Base-by-base conservation (phyloP, 2,797 vertebrate species). In the Morus bassanus region DNA sequence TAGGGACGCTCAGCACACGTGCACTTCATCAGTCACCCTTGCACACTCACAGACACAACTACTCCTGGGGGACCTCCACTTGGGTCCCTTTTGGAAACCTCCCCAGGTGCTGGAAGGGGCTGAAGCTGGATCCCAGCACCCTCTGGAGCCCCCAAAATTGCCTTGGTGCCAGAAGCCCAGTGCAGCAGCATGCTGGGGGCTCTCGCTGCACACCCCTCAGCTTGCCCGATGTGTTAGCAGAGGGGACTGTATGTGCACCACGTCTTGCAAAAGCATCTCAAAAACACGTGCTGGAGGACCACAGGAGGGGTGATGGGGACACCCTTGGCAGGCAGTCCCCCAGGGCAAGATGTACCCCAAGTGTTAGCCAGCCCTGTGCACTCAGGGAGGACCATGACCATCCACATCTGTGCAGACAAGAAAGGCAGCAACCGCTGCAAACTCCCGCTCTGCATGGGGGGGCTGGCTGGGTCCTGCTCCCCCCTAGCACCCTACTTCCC, bases 161-260 rank as follows among this genome's bases (percentile, higher is more conserved):
- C 76, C 3, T 0, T 2, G 56, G 11, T 24, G 51, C 5, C 53
- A 25, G 13, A n/a, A 56, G 2, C 12, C 45, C 43, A 0, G 10
- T 0, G 8, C 0, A 2, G 25, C 0, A 3, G 28, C 18, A 0
- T n/a, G 23, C 10, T 0, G 7, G 27, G n/a, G 22, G 61, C 25
- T 56, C 43, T 7, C 13, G 1, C 70, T 18, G 39, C 10, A 37
- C 10, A 9, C 30, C 13, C 17, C 16, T 2, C 43, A 46, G 19
- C 23, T 33, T 31, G 27, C 68, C 33, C 3, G 0, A 25, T 2
- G 64, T 6, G 0, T 18, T n/a, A 8, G 19, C 2, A 24, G 48
- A 24, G 24, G 17, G n/a, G 25, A 24, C 22, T 3, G 24, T 0
- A 33, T 0, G 4, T 5, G 25, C 21, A 19, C 15, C 1, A 4